Percentiles rank a stretch among this genome's conserved stretches.
These are phyloP conservation scores for Marronus borbonicus DNA, from an alignment of 2,888 invertebrate species.

Conservation along the genomic window DNA sequence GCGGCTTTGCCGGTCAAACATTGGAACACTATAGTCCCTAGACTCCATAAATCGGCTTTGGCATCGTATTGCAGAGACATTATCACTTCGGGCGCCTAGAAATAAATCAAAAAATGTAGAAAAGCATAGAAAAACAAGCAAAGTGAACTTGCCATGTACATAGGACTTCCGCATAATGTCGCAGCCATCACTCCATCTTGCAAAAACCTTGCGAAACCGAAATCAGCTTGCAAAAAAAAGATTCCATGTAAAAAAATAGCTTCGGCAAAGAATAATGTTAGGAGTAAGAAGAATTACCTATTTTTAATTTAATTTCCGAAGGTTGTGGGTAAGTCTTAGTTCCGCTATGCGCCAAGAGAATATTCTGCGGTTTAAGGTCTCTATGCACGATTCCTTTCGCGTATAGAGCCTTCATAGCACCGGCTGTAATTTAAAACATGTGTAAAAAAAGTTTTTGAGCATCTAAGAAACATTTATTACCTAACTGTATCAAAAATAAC, in stretches of 20 bases:
- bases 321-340: conserved; percentile 80
- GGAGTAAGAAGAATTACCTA: conserved; percentile 75
- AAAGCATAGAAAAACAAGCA: neutral
- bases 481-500: conserved; percentile 93
- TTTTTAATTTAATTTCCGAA: conserved; percentile 93
- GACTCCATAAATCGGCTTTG: conserved; percentile 99
- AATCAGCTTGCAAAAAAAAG: conserved; percentile 84
- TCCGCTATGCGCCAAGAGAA: conserved; percentile 90
- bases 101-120: conserved; percentile 39
- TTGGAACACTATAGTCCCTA: conserved; percentile 92
- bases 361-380: conserved; percentile 99
- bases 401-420: conserved; percentile 97
- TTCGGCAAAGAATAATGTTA: neutral
- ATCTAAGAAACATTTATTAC: conserved; percentile 70
- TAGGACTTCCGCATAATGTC: conserved; percentile 98
- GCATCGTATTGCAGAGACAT: conserved; percentile 99
- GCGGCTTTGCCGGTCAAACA: conserved; percentile 99
- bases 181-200: conserved; percentile 99
- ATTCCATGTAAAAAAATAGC: no score
- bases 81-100: conserved; percentile 97
- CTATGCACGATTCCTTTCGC: conserved; percentile 98
- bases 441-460: conserved; percentile 25
- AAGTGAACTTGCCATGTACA: conserved; percentile 93
- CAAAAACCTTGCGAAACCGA: conserved; percentile 98
- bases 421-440: conserved; percentile 75